These are phyloP conservation scores for Tetranychus piercei DNA, from an alignment of 2,888 invertebrate species.

Conservation along the genomic window DNA sequence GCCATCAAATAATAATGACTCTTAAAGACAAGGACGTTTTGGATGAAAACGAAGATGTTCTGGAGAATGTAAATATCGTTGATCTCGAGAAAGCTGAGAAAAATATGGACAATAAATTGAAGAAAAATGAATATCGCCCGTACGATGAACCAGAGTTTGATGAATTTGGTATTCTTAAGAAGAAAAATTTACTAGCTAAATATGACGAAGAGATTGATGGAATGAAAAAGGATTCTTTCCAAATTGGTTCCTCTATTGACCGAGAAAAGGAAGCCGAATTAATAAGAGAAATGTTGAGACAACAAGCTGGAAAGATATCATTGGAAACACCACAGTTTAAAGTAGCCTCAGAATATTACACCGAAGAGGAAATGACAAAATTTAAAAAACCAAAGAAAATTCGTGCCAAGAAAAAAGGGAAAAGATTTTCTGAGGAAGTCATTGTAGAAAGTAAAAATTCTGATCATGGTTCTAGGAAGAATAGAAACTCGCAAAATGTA, in stretches of 20 bases:
- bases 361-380: conserved; percentile 52
- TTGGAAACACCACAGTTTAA: conserved; percentile 47
- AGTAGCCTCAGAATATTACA: conserved; percentile 70
- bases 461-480: conserved; percentile 10
- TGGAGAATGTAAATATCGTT: conserved; percentile 74
- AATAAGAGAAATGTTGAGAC: neutral
- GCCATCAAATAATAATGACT: conserved; percentile 67
- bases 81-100: conserved; percentile 66
- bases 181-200: conserved; percentile 56
- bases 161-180: conserved; percentile 39
- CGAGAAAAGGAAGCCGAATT: conserved; percentile 10
- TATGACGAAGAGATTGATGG: conserved; percentile 85
- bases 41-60: conserved; percentile 66
- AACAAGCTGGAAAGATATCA: neutral
- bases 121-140: conserved; percentile 48
- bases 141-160: conserved; percentile 59
- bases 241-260: conserved; percentile 42
- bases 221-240: conserved; percentile 47
- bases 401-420: neutral
- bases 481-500: neutral
- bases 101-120: conserved; percentile 64
- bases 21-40: conserved; percentile 76
- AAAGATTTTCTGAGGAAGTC: neutral
- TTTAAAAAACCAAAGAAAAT: conserved; percentile 23
- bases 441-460: too few relatives aligned